These are phyloP conservation scores for Ariopsis seemanni DNA, from an alignment of 2,113 vertebrate species.

Conservation along the genomic window DNA sequence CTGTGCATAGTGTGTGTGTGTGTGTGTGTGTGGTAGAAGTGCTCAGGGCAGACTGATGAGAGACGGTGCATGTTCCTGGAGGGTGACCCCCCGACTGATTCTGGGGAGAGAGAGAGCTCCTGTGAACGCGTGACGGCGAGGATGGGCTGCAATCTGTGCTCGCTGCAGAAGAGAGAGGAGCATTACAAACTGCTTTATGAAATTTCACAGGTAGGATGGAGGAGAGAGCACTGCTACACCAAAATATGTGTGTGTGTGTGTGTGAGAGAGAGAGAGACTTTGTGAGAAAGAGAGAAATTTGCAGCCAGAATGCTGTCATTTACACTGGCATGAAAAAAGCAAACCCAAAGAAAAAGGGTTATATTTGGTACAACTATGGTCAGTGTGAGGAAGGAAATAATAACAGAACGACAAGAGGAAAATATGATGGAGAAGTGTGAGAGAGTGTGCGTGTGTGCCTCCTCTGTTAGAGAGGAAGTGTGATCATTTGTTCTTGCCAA, in stretches of 20 bases:
- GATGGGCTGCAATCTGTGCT: slow-evolving; percentile 99
- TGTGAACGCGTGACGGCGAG: slow-evolving; percentile 80
- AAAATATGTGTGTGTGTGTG: not conserved
- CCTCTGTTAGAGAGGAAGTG: slow-evolving; percentile 36
- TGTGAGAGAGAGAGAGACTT: not conserved
- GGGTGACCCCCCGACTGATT: slow-evolving; percentile 87
- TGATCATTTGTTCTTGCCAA: slow-evolving; percentile 42
- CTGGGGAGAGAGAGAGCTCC: slow-evolving; percentile 82
- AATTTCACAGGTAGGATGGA: slow-evolving; percentile 95
- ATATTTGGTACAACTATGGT: slow-evolving; percentile 7
- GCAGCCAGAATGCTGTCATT: not conserved
- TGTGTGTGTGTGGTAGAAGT: slow-evolving; percentile 64
- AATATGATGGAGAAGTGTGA: slow-evolving; percentile 19
- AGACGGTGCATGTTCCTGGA: slow-evolving; percentile 84
- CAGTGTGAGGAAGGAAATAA: slow-evolving; percentile 18
- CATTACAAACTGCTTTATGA: slow-evolving; percentile 99
- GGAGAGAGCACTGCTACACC: not conserved
- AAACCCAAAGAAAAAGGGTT: not conserved
- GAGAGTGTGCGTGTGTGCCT: slow-evolving; percentile 23
- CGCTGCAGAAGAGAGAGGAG: slow-evolving; percentile 98
- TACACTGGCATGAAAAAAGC: not conserved
- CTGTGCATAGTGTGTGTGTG: slow-evolving; percentile 47
- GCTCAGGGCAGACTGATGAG: slow-evolving; percentile 93
- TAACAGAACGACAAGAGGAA: slow-evolving; percentile 3
- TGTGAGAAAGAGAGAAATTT: not conserved